phyloP scores from a whole-genome alignment of 2,113 vertebrate species.

The Petrocephalus zakoni region DNA sequence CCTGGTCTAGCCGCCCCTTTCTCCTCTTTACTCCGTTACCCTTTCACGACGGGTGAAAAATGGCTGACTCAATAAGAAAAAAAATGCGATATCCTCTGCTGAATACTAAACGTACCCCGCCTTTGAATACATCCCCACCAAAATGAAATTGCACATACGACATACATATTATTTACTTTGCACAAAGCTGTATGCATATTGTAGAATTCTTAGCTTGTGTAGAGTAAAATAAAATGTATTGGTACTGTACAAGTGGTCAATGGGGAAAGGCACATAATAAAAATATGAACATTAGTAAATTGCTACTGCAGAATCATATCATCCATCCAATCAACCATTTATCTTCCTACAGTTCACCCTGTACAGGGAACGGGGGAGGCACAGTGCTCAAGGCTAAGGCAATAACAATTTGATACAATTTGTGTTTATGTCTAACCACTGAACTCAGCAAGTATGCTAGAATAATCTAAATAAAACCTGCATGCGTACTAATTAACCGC shows the following conservation, averaged over 20 bases:
- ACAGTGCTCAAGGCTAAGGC: not conserved
- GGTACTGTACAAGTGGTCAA: not conserved
- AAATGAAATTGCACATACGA: not conserved
- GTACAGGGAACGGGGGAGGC: not conserved
- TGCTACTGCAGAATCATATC: slow-evolving; percentile 4
- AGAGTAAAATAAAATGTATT: not conserved
- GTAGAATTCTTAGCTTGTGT: not conserved
- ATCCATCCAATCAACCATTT: not conserved
- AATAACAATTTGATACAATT: not conserved
- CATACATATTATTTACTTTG: not conserved
- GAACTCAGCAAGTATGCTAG: not conserved
- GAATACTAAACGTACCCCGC: not conserved
- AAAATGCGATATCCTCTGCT: not conserved
- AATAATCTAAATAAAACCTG: not conserved
- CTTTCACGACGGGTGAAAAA: not conserved
- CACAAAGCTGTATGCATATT: not conserved
- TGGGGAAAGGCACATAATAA: not conserved
- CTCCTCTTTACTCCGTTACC: not conserved
- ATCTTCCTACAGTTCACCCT: not conserved
- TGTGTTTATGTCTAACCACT: not conserved
- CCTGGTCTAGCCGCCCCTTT: not conserved
- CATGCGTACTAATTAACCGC: not conserved
- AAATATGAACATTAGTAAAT: not conserved
- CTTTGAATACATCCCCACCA: not conserved
- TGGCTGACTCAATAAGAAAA: not conserved